A percentile compares a stretch with the other conserved stretches of the same genome.
Evolutionary conservation across 2,113 vertebrate genomes (phyloP).

Genomic region (Lasiurus cinereus): DNA sequence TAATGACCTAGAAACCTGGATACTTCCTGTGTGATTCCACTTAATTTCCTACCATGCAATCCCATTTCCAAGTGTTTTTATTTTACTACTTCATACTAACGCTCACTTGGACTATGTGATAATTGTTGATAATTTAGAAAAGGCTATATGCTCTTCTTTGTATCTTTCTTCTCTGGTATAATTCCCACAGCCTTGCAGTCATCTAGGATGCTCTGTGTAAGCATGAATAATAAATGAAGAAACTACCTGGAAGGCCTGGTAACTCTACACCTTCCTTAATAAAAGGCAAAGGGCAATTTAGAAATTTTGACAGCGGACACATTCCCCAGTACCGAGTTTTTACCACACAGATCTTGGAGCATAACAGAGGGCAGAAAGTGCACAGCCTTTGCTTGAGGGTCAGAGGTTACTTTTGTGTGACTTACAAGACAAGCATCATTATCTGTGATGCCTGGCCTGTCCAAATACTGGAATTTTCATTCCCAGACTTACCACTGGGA

Average conservation of each 20-base stretch:
- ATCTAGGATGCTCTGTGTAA: slow-evolving; percentile 26
- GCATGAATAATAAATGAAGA: slow-evolving; percentile 61
- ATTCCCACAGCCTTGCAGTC: slow-evolving; percentile 17
- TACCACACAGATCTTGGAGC: background rate
- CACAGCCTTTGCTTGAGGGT: slow-evolving; percentile 55
- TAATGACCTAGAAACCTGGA: background rate
- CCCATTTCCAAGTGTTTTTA: background rate
- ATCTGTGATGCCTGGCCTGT: slow-evolving; percentile 37
- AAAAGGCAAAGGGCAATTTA: slow-evolving; percentile 60
- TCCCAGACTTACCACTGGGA: slow-evolving; percentile 17
- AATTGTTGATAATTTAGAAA: slow-evolving; percentile 16
- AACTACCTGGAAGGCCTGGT: slow-evolving; percentile 25
- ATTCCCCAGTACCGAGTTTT: slow-evolving; percentile 45
- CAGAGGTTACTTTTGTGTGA: slow-evolving; percentile 59
- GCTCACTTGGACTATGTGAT: background rate
- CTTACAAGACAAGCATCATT: slow-evolving; percentile 66
- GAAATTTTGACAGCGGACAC: slow-evolving; percentile 49
- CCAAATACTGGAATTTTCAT: slow-evolving; percentile 68
- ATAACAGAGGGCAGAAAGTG: background rate
- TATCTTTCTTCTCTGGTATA: background rate
- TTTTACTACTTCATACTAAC: background rate
- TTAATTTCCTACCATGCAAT: slow-evolving; percentile 33
- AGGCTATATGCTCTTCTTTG: background rate
- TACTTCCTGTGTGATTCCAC: background rate
- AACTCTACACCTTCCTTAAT: slow-evolving; percentile 46